Evolutionary conservation across 2,113 vertebrate species (phyloP), one percentile per base, ranked within the genome.

Genomic region (Isurus oxyrinchus): DNA sequence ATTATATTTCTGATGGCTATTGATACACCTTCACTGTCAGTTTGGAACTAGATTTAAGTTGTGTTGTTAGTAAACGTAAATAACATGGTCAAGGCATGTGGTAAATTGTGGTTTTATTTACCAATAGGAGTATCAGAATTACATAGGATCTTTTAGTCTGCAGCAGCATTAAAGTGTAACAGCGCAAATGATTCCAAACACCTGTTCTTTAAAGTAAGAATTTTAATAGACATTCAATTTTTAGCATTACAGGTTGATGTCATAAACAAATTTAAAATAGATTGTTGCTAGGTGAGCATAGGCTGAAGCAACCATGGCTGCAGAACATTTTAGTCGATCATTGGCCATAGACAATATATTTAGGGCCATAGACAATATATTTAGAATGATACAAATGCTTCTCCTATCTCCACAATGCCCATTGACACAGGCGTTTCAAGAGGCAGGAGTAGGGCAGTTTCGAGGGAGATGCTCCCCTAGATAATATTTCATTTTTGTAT

Each of bases 221-320:
- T 27, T 53, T 90, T 31, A 90, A 13, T 27, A 90, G 25, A 35
- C 10, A 14, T 57, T 57, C 57, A 90, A 94, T 63, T 63, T 63
- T 94, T 63, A 66, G 90, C 90, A 63, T 13, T 16, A 5, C 6
- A 63, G 7, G n/a, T 93, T 40, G 57, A 63, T 21, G 40, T 63
- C 59, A 94, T 94, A 94, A 59, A 40, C 90, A 19, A 63, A 90
- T 23, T 63, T 63, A 40, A 94, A 94, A 94, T 66, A 63, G 90
- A 10, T 94, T 63, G n/a, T 63, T 94, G 35, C 59, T 94, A 44
- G 87, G 35, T 94, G 90, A 94, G 40, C 5, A 63, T 40, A 35
- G 90, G 59, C 35, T 66, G 59, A 94, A 94, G 6, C 90, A 94
- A 94, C 90, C 16, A 5, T 44, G 40, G 6, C n/a, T 94, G 59